phyloP scores from a whole-genome alignment of 2,113 vertebrate species.

The Romanogobio albipinnatus region DNA sequence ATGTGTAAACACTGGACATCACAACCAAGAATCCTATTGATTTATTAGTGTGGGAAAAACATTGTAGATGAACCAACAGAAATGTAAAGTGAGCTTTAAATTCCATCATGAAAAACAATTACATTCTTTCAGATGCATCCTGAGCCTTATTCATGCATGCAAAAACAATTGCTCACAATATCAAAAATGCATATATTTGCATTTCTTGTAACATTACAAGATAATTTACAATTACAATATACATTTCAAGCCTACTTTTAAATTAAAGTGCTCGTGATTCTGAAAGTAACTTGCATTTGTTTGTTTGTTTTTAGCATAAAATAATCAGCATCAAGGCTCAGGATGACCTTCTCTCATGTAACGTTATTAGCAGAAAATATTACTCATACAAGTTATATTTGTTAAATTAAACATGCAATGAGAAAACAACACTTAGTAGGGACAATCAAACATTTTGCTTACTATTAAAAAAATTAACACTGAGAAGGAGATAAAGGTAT shows the following conservation, averaged over 20 bases:
- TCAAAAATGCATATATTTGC: background rate
- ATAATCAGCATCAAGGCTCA: constrained; percentile 16
- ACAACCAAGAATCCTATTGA: constrained; percentile 65
- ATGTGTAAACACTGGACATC: constrained; percentile 77
- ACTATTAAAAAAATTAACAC: background rate
- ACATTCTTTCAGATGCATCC: background rate
- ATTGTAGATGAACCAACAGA: constrained; percentile 15
- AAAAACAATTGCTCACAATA: background rate
- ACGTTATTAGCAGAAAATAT: background rate
- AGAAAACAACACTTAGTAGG: background rate
- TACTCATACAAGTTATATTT: background rate
- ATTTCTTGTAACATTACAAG: background rate
- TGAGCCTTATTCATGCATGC: constrained; percentile 22
- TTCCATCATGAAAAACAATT: background rate
- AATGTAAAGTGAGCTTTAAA: constrained; percentile 11
- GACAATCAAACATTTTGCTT: constrained; percentile 3
- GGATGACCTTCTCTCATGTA: background rate
- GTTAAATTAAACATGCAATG: background rate
- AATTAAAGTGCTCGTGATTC: background rate
- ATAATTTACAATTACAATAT: no score
- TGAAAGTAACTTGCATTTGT: background rate
- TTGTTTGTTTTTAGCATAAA: background rate
- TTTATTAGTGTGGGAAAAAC: constrained; percentile 61
- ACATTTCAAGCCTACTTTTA: background rate
- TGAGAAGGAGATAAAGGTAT: background rate